Evolutionary conservation across 2,888 invertebrate species (phyloP), one percentile per base, ranked within the genome.

Genomic region (Halictus ligatus): DNA sequence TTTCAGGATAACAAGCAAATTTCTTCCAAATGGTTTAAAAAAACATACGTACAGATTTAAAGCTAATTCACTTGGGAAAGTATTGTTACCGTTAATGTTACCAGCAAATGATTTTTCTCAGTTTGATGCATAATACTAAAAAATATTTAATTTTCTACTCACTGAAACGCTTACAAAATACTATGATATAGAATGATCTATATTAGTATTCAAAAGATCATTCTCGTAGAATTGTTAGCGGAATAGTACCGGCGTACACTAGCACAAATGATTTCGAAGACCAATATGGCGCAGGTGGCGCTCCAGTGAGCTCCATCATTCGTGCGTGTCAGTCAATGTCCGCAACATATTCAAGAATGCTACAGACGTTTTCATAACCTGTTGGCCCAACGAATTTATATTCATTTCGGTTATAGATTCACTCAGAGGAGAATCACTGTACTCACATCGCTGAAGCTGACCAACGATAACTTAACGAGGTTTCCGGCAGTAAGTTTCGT

Each of bases 401-500:
- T 64, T 21, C 60, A 40, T 25, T 46, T 18, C 0, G 0, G 29
- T 0, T 15, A 29, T 1, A 6, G 18, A n/a, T 71, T 6, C 0
- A 8, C 0, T 18, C 2, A 46, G 10, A 0, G 8, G 1, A 40
- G 2, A n/a, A 48, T 8, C 29, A 15, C 3, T 7, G 40, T 78
- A 78, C 88, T 89, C n/a, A 89, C 89, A 58, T 72, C 80, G 43
- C 78, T 88, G 82, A 94, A 94, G 72, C 89, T 92, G 18, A 50
- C 72, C 15, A 93, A 80, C 3, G 94, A 93, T 21, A 94, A 78
- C 25, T 90, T 85, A 10, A 92, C 81, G 83, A 94, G 85, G 78
- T 91, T 94, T 69, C 93, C 94, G 54, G 93, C 94, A 5, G 92
- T 93, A 10, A 94, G 89, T 80, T 88, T 87, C 10, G 87, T 40